Conservation (phyloP, 2,113 vertebrate species). For the Ptychochromis oligacanthus region DNA sequence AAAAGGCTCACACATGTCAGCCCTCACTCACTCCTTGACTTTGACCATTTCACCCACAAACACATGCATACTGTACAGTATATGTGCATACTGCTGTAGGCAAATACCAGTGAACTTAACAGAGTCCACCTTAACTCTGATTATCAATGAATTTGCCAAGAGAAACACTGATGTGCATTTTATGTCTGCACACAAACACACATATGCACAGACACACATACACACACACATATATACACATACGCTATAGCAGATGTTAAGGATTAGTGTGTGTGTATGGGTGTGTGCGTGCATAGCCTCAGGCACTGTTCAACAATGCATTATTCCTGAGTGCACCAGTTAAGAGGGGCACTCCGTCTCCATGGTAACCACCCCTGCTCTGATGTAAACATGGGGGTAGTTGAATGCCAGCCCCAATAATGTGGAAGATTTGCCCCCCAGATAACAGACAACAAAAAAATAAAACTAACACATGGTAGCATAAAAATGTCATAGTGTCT, state of each 20-base stretch:
- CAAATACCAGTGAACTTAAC: constrained; percentile 66
- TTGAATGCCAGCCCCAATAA: constrained; percentile 65
- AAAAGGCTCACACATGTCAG: constrained; percentile 53
- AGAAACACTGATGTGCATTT: constrained; percentile 63
- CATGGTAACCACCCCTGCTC: constrained; percentile 73
- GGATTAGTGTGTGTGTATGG: constrained; percentile 74
- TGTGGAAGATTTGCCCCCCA: constrained; percentile 44
- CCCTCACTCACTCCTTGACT: constrained; percentile 49
- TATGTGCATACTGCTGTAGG: constrained; percentile 58
- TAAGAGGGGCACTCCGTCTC: constrained; percentile 81
- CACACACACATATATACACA: constrained; percentile 57
- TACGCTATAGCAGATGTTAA: constrained; percentile 78
- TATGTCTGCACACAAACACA: constrained; percentile 48
- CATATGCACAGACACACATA: constrained; percentile 14
- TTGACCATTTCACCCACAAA: constrained; percentile 49
- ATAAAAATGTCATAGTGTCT: not conserved
- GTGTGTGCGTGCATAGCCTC: constrained; percentile 72
- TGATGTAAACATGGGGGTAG: constrained; percentile 78
- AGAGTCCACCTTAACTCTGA: constrained; percentile 71
- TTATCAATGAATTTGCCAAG: constrained; percentile 70
- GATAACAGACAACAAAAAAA: constrained; percentile 37
- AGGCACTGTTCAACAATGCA: constrained; percentile 82
- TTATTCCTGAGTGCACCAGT: constrained; percentile 83
- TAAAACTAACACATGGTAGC: not conserved
- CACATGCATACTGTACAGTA: constrained; percentile 41